Evolutionary conservation across 2,888 invertebrate species (phyloP).

Genomic region (Scaptodrosophila latifasciaeformis): DNA sequence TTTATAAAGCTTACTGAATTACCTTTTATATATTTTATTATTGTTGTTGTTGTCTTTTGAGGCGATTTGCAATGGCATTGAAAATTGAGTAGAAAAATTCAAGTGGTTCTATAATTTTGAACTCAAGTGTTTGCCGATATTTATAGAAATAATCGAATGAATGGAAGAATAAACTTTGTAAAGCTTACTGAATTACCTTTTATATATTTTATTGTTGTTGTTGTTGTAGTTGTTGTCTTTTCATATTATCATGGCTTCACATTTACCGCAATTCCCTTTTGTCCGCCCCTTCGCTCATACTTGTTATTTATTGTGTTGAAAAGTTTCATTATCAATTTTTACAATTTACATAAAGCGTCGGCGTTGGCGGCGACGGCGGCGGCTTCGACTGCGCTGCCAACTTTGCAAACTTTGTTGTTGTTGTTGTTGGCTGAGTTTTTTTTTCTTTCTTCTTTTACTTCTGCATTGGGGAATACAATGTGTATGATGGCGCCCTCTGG

Average conservation of each 20-base stretch:
- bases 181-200: too few species aligned
- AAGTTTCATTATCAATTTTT: constrained; percentile 59
- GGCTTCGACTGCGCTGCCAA: constrained; percentile 6
- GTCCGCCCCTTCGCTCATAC: constrained; percentile 3
- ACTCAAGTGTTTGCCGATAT: constrained; percentile 23
- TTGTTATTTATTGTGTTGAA: constrained; percentile 63
- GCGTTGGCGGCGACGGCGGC: constrained; percentile 1
- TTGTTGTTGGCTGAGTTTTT: constrained; percentile 8
- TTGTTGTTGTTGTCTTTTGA: too few species aligned
- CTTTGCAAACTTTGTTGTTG: constrained; percentile 53
- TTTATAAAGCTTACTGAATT: too few species aligned
- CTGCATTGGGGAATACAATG: not conserved
- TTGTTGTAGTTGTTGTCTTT: too few species aligned
- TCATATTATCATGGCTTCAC: constrained; percentile 42
- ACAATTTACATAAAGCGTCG: constrained; percentile 55
- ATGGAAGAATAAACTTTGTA: constrained; percentile 32
- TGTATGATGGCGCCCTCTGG: not conserved
- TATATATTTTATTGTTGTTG: too few species aligned
- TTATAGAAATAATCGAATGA: constrained; percentile 63
- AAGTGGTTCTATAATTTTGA: too few species aligned
- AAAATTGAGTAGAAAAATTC: too few species aligned
- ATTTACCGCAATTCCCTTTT: not conserved
- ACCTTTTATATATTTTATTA: too few species aligned
- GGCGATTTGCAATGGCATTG: too few species aligned
- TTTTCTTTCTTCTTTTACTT: too few species aligned